Conservation (phyloP, 2,888 invertebrate species). For the Nemotelus nigrinus region DNA sequence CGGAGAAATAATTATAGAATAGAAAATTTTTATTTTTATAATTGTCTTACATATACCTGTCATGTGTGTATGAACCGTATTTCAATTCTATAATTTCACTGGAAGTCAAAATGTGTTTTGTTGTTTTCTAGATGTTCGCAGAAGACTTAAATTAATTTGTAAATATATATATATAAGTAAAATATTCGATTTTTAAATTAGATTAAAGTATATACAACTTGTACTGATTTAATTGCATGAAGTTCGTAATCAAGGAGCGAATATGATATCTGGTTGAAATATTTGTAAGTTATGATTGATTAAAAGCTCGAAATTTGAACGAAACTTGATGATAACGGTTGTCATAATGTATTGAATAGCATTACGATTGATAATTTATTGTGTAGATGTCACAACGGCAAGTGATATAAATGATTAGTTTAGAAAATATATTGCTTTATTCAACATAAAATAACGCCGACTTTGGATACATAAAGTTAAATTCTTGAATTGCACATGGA, state of each 20-base stretch:
- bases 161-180: constrained; percentile 3
- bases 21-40: neutral
- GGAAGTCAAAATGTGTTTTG: constrained; percentile 46
- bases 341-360: too few species aligned
- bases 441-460: too few species aligned
- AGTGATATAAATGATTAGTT: too few species aligned
- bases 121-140: constrained; percentile 10
- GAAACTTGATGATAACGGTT: too few species aligned
- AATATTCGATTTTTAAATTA: constrained; percentile 17
- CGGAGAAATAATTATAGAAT: neutral
- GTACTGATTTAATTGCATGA: constrained; percentile 35
- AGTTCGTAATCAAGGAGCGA: neutral
- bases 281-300: too few species aligned
- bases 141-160: neutral
- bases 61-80: neutral
- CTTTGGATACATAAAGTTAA: too few species aligned
- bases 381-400: too few species aligned
- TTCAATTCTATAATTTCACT: constrained; percentile 26
- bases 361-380: too few species aligned
- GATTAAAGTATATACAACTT: constrained; percentile 32
- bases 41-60: neutral
- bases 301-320: too few species aligned
- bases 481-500: too few species aligned
- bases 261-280: too few species aligned
- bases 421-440: too few species aligned